Conservation (phyloP, 2,888 invertebrate genomes). For the Chymomyza fuscimana region DNA sequence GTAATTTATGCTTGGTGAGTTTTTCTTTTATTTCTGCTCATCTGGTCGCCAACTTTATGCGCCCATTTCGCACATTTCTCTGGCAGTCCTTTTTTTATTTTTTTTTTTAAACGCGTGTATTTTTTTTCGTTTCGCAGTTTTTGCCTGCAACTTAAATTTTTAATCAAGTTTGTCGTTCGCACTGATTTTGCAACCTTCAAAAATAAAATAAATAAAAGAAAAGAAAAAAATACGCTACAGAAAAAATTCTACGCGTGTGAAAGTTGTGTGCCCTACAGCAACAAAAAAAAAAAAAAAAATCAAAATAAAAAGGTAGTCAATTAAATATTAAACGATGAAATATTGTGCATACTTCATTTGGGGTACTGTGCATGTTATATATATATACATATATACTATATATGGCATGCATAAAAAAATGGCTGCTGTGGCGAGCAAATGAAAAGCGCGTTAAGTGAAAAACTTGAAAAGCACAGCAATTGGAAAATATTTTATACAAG, state of each 20-base stretch:
- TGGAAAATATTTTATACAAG: neutral
- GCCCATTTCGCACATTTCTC: neutral
- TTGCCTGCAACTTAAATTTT: constrained; percentile 55
- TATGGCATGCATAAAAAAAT: neutral
- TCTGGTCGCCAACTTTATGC: neutral
- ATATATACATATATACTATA: neutral
- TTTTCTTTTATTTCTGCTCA: constrained; percentile 25
- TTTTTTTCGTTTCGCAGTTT: constrained; percentile 6
- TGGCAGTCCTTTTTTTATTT: neutral
- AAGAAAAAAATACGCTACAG: neutral
- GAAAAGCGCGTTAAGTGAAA: neutral
- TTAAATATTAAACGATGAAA: constrained; percentile 39
- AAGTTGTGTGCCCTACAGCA: neutral
- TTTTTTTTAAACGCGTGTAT: neutral
- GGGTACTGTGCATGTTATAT: neutral
- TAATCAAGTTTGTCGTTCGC: constrained; percentile 48
- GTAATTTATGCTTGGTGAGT: constrained; percentile 52
- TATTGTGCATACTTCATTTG: neutral
- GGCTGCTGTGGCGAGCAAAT: neutral
- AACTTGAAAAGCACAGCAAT: neutral
- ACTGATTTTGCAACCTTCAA: constrained; percentile 21
- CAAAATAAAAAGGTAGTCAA: constrained; percentile 23
- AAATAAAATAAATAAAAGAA: neutral
- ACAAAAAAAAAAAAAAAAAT: neutral
- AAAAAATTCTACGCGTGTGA: constrained; percentile 31